Conservation (phyloP, 2,888 invertebrate species). For the Odontocerum albicorne region DNA sequence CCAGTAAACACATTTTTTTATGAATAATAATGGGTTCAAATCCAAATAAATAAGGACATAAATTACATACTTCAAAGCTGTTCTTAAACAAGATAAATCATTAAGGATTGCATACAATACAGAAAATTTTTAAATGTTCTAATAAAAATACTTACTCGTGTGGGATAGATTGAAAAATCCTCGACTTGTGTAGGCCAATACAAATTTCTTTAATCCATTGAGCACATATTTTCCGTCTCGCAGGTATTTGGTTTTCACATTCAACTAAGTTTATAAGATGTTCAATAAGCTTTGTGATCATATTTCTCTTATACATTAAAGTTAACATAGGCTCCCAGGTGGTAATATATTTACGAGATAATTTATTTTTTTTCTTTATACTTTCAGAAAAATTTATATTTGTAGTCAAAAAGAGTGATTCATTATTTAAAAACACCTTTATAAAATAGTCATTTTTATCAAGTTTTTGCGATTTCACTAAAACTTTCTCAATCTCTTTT, state of each 20-base stretch:
- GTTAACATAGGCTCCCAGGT: conserved; percentile 59
- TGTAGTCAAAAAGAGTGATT: conserved; percentile 42
- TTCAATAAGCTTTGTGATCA: conserved; percentile 52
- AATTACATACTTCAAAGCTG: too few species aligned
- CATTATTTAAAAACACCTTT: conserved; percentile 40
- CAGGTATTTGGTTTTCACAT: conserved; percentile 40
- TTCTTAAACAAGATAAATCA: too few species aligned
- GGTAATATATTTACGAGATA: conserved; percentile 38
- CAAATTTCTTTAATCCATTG: conserved; percentile 58
- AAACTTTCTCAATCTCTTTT: conserved; percentile 22
- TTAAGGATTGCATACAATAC: too few species aligned
- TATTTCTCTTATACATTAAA: conserved; percentile 54
- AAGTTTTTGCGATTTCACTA: conserved; percentile 21
- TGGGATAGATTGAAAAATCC: conserved; percentile 41
- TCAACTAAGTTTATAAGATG: conserved; percentile 50
- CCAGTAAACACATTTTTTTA: too few species aligned
- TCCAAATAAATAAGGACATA: too few species aligned
- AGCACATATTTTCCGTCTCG: conserved; percentile 50
- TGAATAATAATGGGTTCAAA: too few species aligned
- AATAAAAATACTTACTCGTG: conserved; percentile 33
- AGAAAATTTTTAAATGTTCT: too few species aligned
- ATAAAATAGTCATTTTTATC: conserved; percentile 40
- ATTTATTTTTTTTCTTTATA: conserved; percentile 16
- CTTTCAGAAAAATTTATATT: conserved; percentile 40
- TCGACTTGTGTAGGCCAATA: conserved; percentile 48